Evolutionary conservation across 1,140 invertebrate genomes (phyloP).

Genomic region (Riptortus pedestris): DNA sequence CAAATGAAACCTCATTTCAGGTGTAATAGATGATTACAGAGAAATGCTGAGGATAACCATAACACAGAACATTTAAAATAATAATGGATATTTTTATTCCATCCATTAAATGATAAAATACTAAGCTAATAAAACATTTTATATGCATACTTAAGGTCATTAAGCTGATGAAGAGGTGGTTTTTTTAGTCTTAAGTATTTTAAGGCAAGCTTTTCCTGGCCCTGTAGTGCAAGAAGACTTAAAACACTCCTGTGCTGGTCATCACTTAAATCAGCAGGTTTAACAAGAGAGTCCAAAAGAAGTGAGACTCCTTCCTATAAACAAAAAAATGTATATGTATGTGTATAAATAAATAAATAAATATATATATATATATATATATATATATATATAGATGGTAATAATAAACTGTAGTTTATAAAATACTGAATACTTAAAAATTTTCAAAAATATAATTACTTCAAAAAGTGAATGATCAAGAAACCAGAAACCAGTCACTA

Average conservation of each 20-base stretch:
- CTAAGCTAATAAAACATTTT: too few relatives aligned
- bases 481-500: slow-evolving; percentile 4
- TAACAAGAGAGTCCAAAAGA: not conserved
- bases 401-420: not conserved
- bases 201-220: slow-evolving; percentile 2
- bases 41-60: too few relatives aligned
- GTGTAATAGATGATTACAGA: too few relatives aligned
- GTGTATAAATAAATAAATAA: not conserved
- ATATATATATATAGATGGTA: not conserved
- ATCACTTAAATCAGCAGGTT: not conserved
- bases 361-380: too few relatives aligned
- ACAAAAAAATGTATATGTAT: not conserved
- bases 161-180: not conserved
- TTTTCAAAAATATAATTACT: not conserved
- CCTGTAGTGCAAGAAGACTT: not conserved
- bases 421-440: not conserved
- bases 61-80: too few relatives aligned
- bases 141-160: slow-evolving; percentile 1
- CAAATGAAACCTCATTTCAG: too few relatives aligned
- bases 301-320: not conserved
- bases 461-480: slow-evolving; percentile 3
- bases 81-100: too few relatives aligned
- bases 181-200: slow-evolving; percentile 4
- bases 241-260: not conserved
- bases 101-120: too few relatives aligned